Base-by-base conservation (phyloP, 1,140 invertebrate species). In the Microplitis mediator region DNA sequence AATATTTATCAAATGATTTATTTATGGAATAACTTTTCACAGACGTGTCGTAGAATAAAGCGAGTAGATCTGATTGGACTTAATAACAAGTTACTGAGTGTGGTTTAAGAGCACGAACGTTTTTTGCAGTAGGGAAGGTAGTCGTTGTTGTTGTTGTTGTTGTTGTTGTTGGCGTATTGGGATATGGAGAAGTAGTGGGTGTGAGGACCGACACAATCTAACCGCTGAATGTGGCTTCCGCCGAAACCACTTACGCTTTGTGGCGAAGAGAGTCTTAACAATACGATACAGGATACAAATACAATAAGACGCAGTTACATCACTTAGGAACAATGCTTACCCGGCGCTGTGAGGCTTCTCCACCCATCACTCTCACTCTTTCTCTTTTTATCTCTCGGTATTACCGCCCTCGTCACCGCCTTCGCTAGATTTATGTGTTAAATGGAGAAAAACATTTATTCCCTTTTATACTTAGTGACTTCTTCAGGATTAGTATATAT, bases 291-390 rank as follows among this genome's bases (percentile, higher is more conserved):
- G 86, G 86, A 87, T 87, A 86, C 85, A 87, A 86, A 87, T 86
- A 86, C 85, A 87, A 87, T 87, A 87, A 87, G 85, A 86, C 84
- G 85, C 83, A 86, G 85, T 86, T 87, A 87, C 83, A 86, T 87
- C 85, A 86, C 86, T 86, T 86, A 86, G 84, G 86, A 87, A 87
- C 85, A 87, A 87, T 86, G 79, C 83, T 77, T 76, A 80, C 77
- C 63, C 62, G 56, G 79, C 72, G 69, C 65, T 52, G 45, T n/a
- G 65, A 50, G 50, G 14, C 71, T 66, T 52, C 65, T 66, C 63
- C 64, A 65, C 71, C 65, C 64, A 72, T 72, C 64, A 67, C 56
- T 69, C 79, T 65, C 23, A 23, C 79, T 74, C 75, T 75, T 75
- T 32, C 68, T 68, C 58, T 58, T 69, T 63, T 52, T 51, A 51